A percentile compares a stretch with the other conserved stretches of the same genome.
These are phyloP conservation scores for Drosophila melanogaster DNA, from an alignment of 1,140 invertebrate species.

Conservation along the genomic window DNA sequence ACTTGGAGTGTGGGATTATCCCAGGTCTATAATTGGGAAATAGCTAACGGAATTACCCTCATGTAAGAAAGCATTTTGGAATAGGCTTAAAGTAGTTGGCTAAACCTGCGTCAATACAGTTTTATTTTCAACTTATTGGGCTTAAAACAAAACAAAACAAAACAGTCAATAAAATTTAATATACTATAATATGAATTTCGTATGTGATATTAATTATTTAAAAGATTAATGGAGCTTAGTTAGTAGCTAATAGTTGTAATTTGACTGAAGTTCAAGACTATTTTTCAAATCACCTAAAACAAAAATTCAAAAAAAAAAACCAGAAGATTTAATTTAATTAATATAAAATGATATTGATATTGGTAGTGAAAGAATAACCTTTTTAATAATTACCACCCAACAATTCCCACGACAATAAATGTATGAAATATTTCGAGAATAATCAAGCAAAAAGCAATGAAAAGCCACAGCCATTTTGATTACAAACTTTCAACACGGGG, in stretches of 20 bases:
- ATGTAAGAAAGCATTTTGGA: background rate
- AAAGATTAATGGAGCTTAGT: no score
- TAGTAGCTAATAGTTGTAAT: no score
- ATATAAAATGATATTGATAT: constrained; percentile 49
- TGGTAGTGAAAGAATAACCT: constrained; percentile 32
- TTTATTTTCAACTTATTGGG: no score
- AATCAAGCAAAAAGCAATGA: constrained; percentile 69
- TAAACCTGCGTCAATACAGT: background rate
- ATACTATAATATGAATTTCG: no score
- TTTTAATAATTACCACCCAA: constrained; percentile 27
- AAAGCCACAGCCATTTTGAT: constrained; percentile 75
- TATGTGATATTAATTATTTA: no score
- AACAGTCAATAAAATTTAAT: no score
- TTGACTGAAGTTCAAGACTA: no score
- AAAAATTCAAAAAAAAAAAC: constrained; percentile 1
- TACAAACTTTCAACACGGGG: constrained; percentile 54
- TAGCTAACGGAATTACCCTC: background rate
- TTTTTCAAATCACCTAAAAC: no score
- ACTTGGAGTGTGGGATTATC: constrained; percentile 20
- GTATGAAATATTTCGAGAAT: constrained; percentile 56
- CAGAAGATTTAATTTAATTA: no score
- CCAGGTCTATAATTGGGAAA: constrained; percentile 37
- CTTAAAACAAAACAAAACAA: no score
- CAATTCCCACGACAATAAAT: constrained; percentile 10
- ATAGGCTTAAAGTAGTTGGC: background rate